Evolutionary conservation across 2,888 invertebrate genomes (phyloP), one percentile per base, ranked within the genome.

Genomic region (Lymantria dispar): DNA sequence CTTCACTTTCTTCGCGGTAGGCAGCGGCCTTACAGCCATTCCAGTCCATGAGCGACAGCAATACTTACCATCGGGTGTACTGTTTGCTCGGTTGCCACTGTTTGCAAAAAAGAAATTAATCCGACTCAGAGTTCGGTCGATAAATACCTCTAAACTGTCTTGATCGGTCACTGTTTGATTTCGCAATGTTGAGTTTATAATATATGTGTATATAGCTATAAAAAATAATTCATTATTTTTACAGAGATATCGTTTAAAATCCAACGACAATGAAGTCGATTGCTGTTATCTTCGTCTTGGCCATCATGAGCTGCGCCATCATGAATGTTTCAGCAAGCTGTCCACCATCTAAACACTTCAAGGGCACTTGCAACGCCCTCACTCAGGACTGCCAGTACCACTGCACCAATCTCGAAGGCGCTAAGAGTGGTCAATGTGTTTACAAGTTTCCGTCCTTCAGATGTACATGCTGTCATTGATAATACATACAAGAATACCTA

Each of bases 361-460:
- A 52, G 11, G 51, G 51, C 31, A 51, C 48, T 40, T 52, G 52
- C 48, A 52, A 52, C 29, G 48, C 52, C 0, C 52, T 52, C 39
- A 15, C 45, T 7, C 46, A 43, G 30, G 46, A 52, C 40, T 52
- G 52, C 36, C 52, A 52, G 15, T 1, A 1, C 11, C 52, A 52
- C 45, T 52, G 52, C 52, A 52, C 48, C 31, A 43, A 45, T 0
- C 31, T 48, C 9, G 52, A 52, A 13, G 7, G 11, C 8, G 45
- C 52, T 9, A 52, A 45, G 45, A 52, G 48, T 39, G 52, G 52
- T 0, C 52, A 50, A 31, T 50, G 49, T 33, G 45, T 50, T 7
- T 50, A 45, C 41, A 45, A 45, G 42, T 50, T 50, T 14, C 49
- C 49, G 3, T 22, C 45, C 0, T 50, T 42, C 9, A 45, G 13